Evolutionary conservation across 2,888 invertebrate genomes (phyloP).

Genomic region (Deroplatys truncata): DNA sequence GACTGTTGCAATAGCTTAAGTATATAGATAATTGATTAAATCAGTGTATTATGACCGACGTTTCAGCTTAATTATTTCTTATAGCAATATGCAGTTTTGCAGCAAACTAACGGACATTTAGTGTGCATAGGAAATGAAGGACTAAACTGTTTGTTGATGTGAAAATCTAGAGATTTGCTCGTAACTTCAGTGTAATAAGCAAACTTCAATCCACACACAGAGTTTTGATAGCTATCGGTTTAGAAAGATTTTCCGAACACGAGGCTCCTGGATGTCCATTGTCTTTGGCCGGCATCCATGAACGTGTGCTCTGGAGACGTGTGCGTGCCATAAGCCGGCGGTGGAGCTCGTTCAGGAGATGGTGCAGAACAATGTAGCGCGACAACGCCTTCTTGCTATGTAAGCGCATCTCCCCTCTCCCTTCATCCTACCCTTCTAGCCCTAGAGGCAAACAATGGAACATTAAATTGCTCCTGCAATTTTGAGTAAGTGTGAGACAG

Average conservation of each 20-base stretch:
- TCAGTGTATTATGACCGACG: too few species aligned
- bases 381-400: not conserved
- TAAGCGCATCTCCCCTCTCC: not conserved
- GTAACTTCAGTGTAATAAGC: too few species aligned
- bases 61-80: too few species aligned
- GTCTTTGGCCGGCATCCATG: not conserved
- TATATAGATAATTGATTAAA: too few species aligned
- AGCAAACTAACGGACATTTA: too few species aligned
- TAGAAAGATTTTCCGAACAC: not conserved
- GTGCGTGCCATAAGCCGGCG: not conserved
- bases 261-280: not conserved
- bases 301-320: not conserved
- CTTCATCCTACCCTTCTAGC: not conserved
- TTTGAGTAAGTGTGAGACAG: not conserved
- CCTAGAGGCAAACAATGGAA: conserved; percentile 24
- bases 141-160: too few species aligned
- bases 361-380: not conserved
- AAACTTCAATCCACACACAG: too few species aligned
- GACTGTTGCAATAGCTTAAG: too few species aligned
- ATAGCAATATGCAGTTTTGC: too few species aligned
- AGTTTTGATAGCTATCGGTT: not conserved
- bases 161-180: too few species aligned
- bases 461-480: conserved; percentile 28
- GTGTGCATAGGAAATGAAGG: too few species aligned
- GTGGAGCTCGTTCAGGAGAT: not conserved